These are phyloP conservation scores for Callyntrura sp. DNA, from an alignment of 2,888 invertebrate species.

Conservation along the genomic window DNA sequence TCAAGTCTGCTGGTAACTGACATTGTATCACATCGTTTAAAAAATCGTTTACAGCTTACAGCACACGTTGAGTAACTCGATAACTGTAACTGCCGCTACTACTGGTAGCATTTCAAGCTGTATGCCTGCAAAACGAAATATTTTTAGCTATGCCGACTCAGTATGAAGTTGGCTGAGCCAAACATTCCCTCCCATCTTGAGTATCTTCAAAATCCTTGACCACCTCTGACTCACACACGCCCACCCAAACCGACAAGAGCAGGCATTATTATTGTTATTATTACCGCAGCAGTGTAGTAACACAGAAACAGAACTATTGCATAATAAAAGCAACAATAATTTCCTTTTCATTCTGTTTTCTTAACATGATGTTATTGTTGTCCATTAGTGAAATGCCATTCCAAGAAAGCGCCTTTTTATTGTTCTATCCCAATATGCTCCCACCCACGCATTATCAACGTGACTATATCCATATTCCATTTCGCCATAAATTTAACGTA, in stretches of 20 bases:
- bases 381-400: neutral
- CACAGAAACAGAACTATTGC: neutral
- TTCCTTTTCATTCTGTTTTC: neutral
- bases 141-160: conserved; percentile 24
- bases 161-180: conserved; percentile 41
- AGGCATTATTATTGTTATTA: conserved; percentile 15
- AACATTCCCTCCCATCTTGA: neutral
- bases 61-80: neutral
- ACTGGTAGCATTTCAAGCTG: conserved; percentile 14
- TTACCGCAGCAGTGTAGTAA: neutral
- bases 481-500: conserved; percentile 22
- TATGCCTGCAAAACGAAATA: conserved; percentile 15
- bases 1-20: neutral
- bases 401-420: neutral
- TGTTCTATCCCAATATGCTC: conserved; percentile 16
- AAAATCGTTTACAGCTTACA: too few relatives aligned
- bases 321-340: conserved; percentile 15
- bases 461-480: neutral
- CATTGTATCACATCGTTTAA: too few relatives aligned
- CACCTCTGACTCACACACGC: neutral
- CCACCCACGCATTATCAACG: conserved; percentile 11
- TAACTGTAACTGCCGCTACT: conserved; percentile 7
- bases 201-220: neutral
- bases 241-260: neutral
- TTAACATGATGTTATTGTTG: neutral